A percentile compares a stretch with the other conserved stretches of the same genome.
Conservation (phyloP, 1,140 invertebrate genomes). For the Druon quercuslanigerum region DNA sequence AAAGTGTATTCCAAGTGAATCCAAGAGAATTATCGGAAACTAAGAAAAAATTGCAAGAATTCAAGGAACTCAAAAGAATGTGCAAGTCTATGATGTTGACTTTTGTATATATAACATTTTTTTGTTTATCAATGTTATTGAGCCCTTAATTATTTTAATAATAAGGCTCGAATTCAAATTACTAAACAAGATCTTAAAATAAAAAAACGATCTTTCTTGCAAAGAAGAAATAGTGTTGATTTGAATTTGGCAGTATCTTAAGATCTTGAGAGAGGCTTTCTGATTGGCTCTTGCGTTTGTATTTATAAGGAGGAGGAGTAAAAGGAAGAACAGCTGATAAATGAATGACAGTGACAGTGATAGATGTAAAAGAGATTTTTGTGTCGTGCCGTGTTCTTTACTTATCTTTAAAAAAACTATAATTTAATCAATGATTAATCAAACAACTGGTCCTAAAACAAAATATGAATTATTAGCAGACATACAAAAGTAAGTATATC, state of each 20-base stretch:
- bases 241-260: not conserved
- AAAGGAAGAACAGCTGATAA: conserved; percentile 4
- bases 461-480: conserved; percentile 63
- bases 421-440: conserved; percentile 63
- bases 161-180: too few relatives aligned
- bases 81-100: too few relatives aligned
- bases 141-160: too few relatives aligned
- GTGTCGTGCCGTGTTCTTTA: not conserved
- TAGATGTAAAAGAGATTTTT: not conserved
- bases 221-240: not conserved
- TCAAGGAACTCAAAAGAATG: too few relatives aligned
- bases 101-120: too few relatives aligned
- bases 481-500: conserved; percentile 59
- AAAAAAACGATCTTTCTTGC: too few relatives aligned
- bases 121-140: too few relatives aligned
- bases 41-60: too few relatives aligned
- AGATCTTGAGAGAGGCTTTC: not conserved
- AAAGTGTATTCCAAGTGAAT: too few relatives aligned
- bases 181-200: too few relatives aligned
- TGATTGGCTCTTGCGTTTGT: not conserved
- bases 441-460: conserved; percentile 58
- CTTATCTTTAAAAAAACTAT: conserved; percentile 6
- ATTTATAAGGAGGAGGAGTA: not conserved
- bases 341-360: not conserved
- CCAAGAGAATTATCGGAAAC: too few relatives aligned